Conservation (phyloP, 2,888 invertebrate genomes). For the Cacoxenus indagator region DNA sequence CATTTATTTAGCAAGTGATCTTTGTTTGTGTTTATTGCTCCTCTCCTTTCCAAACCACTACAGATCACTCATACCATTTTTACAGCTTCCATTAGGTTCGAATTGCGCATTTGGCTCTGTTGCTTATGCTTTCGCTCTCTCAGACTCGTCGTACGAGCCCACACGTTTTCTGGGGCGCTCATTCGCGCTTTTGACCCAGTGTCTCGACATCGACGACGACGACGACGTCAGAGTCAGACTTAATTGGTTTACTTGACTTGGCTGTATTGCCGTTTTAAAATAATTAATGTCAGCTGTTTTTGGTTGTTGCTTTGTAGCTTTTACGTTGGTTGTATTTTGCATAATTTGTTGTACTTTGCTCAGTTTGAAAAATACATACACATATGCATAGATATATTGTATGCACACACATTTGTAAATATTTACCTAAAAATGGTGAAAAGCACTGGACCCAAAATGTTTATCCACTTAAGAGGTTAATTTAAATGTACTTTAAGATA, state of each 20-base stretch:
- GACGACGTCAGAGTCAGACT: no score
- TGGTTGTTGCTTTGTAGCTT: background rate
- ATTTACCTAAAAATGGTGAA: no score
- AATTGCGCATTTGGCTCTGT: background rate
- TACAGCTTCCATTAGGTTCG: background rate
- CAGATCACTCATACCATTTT: background rate
- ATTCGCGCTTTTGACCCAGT: conserved; percentile 10
- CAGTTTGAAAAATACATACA: no score
- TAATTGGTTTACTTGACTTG: no score
- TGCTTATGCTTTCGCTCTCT: background rate
- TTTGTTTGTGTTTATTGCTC: background rate
- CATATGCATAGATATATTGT: no score
- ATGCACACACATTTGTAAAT: no score
- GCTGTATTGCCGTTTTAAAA: no score
- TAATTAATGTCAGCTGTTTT: background rate
- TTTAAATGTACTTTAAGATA: no score
- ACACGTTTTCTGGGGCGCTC: background rate
- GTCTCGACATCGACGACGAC: background rate
- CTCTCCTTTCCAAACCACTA: background rate
- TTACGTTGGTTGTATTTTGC: background rate
- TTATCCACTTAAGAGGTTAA: no score
- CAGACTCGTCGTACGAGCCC: no score
- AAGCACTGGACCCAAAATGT: no score
- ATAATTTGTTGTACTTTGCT: background rate
- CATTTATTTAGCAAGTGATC: conserved; percentile 17